A percentile compares a stretch with the other conserved stretches of the same genome.
Conservation (phyloP, 2,888 invertebrate species). For the Ormyrus rosae region DNA sequence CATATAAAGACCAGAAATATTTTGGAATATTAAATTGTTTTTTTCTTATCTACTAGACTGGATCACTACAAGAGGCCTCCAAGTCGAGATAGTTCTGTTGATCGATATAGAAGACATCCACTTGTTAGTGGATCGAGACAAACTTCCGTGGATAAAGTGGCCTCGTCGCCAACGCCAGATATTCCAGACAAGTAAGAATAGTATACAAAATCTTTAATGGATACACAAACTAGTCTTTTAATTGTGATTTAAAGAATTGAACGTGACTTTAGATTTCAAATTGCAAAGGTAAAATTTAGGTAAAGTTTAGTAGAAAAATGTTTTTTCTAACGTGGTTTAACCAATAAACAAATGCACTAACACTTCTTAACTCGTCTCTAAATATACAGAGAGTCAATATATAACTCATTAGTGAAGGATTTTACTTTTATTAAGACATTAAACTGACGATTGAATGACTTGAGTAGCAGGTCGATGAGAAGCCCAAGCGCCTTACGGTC, state of each 20-base stretch:
- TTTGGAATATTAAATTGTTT: not conserved
- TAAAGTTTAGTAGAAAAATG: no score
- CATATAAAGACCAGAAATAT: not conserved
- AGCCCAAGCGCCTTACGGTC: conserved; percentile 77
- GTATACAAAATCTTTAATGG: no score
- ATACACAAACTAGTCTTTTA: not conserved
- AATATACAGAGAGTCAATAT: no score
- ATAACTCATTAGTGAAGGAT: no score
- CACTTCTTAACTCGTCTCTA: no score
- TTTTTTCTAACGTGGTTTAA: no score
- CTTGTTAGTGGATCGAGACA: conserved; percentile 84
- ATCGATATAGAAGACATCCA: conserved; percentile 85
- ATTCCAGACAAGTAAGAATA: conserved; percentile 69
- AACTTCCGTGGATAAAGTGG: conserved; percentile 85
- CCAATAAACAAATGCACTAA: no score
- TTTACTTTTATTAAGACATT: no score
- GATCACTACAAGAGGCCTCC: conserved; percentile 96
- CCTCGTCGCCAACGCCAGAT: conserved; percentile 68
- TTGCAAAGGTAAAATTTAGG: no score
- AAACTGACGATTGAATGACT: no score
- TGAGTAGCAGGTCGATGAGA: conserved; percentile 74
- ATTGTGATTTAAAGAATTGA: not conserved
- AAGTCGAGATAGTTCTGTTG: conserved; percentile 91
- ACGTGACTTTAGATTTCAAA: not conserved
- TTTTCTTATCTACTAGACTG: conserved; percentile 77